Conservation (phyloP, 1,140 invertebrate species). For the Brachionus angularis region DNA sequence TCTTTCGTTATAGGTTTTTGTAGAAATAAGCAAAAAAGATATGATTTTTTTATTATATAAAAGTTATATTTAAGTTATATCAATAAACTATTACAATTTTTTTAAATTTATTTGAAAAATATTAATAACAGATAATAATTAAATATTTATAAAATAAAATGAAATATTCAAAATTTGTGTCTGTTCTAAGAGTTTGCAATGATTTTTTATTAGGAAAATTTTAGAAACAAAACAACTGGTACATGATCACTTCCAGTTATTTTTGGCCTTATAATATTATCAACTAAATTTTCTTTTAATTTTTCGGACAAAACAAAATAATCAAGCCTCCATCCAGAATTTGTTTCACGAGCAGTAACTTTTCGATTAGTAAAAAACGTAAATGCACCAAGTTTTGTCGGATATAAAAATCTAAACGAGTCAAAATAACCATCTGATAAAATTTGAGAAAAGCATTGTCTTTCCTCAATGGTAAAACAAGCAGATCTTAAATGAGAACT, state of each 20-base stretch:
- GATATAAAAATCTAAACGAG: slow-evolving; percentile 80
- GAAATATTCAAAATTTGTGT: too few species aligned
- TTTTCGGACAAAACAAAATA: slow-evolving; percentile 77
- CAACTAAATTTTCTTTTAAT: slow-evolving; percentile 68
- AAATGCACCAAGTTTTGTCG: slow-evolving; percentile 74
- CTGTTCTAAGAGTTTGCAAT: too few species aligned
- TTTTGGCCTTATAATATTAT: slow-evolving; percentile 62
- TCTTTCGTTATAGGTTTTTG: too few species aligned
- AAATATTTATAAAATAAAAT: too few species aligned
- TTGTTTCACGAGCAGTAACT: slow-evolving; percentile 74
- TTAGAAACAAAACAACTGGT: slow-evolving; percentile 49
- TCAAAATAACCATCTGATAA: slow-evolving; percentile 67
- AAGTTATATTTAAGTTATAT: too few species aligned
- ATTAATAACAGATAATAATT: too few species aligned
- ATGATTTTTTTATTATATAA: too few species aligned
- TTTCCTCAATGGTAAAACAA: slow-evolving; percentile 91
- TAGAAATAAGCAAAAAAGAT: too few species aligned
- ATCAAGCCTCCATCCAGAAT: slow-evolving; percentile 93
- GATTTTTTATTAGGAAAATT: too few species aligned
- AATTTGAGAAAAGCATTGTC: slow-evolving; percentile 68
- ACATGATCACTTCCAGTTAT: slow-evolving; percentile 59
- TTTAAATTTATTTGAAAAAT: too few species aligned
- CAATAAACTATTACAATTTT: too few species aligned
- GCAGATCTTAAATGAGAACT: slow-evolving; percentile 82
- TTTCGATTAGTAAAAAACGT: slow-evolving; percentile 95